Conservation (phyloP, 2,113 vertebrate species). For the Hippocampus comes region DNA sequence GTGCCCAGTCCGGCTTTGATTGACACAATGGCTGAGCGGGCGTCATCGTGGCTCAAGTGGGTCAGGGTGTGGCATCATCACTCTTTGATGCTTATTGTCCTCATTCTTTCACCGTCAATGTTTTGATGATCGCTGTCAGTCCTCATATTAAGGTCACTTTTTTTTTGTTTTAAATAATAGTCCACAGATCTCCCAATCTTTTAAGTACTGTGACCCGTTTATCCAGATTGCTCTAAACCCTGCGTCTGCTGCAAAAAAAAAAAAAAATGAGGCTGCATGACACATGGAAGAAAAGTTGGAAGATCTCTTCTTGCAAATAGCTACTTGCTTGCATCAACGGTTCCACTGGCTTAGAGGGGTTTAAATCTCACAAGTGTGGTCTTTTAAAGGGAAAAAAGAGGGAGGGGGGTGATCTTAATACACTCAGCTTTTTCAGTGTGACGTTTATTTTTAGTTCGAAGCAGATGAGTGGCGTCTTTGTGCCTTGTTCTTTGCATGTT, state of each 20-base stretch:
- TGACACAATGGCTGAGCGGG: slow-evolving; percentile 51
- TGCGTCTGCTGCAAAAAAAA: slow-evolving; percentile 46
- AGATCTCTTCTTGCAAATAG: slow-evolving; percentile 11
- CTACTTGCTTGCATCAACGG: slow-evolving; percentile 13
- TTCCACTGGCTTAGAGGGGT: slow-evolving; percentile 9
- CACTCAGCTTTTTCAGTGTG: slow-evolving; percentile 27
- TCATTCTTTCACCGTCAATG: slow-evolving; percentile 62
- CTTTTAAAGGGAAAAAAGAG: slow-evolving; percentile 28
- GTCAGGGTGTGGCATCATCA: slow-evolving; percentile 59
- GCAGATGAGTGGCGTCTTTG: slow-evolving; percentile 43
- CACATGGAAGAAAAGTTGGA: slow-evolving; percentile 27
- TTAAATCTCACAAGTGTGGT: slow-evolving; percentile 19
- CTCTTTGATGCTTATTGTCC: slow-evolving; percentile 57
- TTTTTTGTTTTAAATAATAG: slow-evolving; percentile 5
- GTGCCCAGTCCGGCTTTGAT: slow-evolving; percentile 53
- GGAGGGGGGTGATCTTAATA: slow-evolving; percentile 31
- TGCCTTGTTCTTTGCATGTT: slow-evolving; percentile 24
- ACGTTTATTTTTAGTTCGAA: slow-evolving; percentile 37
- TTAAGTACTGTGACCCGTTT: slow-evolving; percentile 43
- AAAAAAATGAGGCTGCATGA: slow-evolving; percentile 37
- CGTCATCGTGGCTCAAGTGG: slow-evolving; percentile 47
- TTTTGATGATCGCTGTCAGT: slow-evolving; percentile 32
- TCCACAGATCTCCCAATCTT: slow-evolving; percentile 38
- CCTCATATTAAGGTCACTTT: slow-evolving; percentile 48
- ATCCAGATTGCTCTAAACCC: slow-evolving; percentile 63